Evolutionary conservation across 2,797 vertebrate species (phyloP).

Genomic region (Gouania willdenowi): DNA sequence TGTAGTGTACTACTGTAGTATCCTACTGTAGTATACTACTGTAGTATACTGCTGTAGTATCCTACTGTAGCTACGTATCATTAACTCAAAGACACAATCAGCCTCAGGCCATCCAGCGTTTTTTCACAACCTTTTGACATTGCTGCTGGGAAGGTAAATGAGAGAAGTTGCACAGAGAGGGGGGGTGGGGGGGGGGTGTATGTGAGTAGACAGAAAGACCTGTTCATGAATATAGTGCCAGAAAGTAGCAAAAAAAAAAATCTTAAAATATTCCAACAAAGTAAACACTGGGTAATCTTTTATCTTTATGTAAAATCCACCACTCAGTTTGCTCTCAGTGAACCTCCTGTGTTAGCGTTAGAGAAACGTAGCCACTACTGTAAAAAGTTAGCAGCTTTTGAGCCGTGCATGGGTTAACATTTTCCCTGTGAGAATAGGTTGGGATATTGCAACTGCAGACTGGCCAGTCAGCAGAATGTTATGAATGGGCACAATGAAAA

Average conservation of each 20-base stretch:
- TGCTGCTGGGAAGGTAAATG: conserved; percentile 72
- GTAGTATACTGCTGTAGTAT: conserved; percentile 55
- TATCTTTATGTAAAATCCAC: not conserved
- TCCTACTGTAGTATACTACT: too few species aligned
- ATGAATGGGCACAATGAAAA: conserved; percentile 75
- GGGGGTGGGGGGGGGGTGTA: not conserved
- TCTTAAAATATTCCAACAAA: conserved; percentile 12
- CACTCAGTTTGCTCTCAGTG: conserved; percentile 10
- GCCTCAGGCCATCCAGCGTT: conserved; percentile 62
- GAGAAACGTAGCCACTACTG: conserved; percentile 23
- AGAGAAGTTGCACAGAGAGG: conserved; percentile 45
- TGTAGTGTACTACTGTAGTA: too few species aligned
- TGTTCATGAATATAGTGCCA: conserved; percentile 40
- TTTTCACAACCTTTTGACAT: conserved; percentile 68
- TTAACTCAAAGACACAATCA: conserved; percentile 72
- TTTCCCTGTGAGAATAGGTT: conserved; percentile 61
- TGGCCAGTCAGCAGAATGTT: conserved; percentile 78
- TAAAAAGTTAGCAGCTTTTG: conserved; percentile 23
- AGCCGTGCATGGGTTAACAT: conserved; percentile 71
- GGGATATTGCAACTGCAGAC: conserved; percentile 63
- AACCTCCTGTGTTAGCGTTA: conserved; percentile 16
- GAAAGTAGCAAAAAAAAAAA: conserved; percentile 30
- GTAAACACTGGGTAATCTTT: not conserved
- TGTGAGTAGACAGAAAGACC: conserved; percentile 27
- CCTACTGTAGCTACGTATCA: conserved; percentile 70